phyloP scores from a whole-genome alignment of 2,888 invertebrate species.

The Frankliniella fusca region DNA sequence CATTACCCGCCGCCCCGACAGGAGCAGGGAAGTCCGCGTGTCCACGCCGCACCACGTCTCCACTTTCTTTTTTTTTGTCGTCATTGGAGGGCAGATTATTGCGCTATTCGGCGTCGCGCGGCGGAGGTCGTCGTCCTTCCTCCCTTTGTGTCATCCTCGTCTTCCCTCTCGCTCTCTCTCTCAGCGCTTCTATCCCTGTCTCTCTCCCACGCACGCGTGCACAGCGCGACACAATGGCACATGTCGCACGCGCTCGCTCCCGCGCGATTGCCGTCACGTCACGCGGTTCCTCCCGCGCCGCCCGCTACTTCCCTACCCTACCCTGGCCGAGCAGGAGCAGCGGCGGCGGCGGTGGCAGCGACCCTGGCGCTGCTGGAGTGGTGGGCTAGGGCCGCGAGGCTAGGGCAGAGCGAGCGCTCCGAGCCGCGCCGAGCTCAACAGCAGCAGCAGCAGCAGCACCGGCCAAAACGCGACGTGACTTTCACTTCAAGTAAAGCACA shows the following conservation, averaged over 20 bases:
- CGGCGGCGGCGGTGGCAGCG: not conserved
- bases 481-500: slow-evolving; percentile 20
- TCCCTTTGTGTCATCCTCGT: too few species aligned
- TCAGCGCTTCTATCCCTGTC: too few species aligned
- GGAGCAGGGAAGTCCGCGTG: not conserved
- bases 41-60: not conserved
- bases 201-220: too few species aligned
- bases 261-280: not conserved
- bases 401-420: not conserved
- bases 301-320: not conserved
- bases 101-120: too few species aligned
- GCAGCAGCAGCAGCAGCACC: not conserved
- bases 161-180: too few species aligned
- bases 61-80: too few species aligned
- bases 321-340: not conserved
- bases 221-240: too few species aligned
- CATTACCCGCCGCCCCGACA: not conserved
- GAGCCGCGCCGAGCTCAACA: not conserved
- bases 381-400: not conserved
- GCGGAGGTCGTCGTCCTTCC: too few species aligned
- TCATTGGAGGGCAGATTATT: too few species aligned
- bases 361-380: too few species aligned
- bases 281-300: not conserved
- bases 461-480: not conserved
- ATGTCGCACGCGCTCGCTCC: not conserved